phyloP scores from a whole-genome alignment of 1,140 invertebrate species.

The Acromyrmex heyeri region DNA sequence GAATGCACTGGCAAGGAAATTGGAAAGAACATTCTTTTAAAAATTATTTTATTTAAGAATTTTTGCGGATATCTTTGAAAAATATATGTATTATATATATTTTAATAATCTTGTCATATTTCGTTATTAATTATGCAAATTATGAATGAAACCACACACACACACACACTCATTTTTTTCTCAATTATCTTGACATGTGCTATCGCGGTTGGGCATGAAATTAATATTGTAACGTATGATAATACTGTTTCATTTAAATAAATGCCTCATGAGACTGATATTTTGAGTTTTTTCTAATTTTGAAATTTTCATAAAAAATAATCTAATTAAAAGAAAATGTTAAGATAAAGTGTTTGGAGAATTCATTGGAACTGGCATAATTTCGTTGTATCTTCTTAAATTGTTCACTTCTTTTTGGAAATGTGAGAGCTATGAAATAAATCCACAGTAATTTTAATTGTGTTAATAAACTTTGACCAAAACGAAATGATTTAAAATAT shows the following conservation, averaged over 20 bases:
- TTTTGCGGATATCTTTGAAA: not conserved
- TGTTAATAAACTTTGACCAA: constrained; percentile 39
- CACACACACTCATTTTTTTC: not conserved
- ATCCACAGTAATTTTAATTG: constrained; percentile 41
- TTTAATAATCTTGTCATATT: not conserved
- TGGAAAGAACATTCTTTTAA: constrained; percentile 30
- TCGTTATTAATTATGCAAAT: not conserved
- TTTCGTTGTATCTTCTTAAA: constrained; percentile 68
- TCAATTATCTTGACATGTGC: constrained; percentile 60
- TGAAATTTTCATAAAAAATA: not conserved
- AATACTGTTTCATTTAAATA: constrained; percentile 77
- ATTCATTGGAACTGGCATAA: constrained; percentile 13
- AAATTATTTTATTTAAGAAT: constrained; percentile 28
- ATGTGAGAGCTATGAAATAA: constrained; percentile 69
- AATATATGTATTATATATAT: not conserved
- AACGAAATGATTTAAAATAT: constrained; percentile 33
- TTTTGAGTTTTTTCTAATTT: constrained; percentile 21
- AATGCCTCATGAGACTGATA: constrained; percentile 77
- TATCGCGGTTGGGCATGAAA: constrained; percentile 46
- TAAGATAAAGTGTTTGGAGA: constrained; percentile 18
- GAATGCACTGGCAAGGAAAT: constrained; percentile 31
- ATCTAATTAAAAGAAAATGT: constrained; percentile 1
- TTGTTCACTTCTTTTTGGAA: constrained; percentile 71
- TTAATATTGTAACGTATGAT: constrained; percentile 71
- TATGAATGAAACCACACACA: not conserved